A percentile compares a stretch with the other conserved stretches of the same genome.
Conservation (phyloP, 2,113 vertebrate species). For the Potamarius usumacintae region DNA sequence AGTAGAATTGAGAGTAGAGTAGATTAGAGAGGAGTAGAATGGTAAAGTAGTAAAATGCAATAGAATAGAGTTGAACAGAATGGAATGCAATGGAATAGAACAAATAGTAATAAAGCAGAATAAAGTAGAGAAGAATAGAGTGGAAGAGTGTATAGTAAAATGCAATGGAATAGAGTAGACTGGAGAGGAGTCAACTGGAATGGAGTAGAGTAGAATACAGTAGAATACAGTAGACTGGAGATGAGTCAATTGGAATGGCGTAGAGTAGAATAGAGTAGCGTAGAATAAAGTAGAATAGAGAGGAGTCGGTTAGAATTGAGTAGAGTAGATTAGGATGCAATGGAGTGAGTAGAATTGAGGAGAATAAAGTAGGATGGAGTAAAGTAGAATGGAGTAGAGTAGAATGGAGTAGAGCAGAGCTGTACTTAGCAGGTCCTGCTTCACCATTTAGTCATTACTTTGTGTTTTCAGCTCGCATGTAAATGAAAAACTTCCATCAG, state of each 20-base stretch:
- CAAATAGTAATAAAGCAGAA: too few species aligned
- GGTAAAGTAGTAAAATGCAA: too few species aligned
- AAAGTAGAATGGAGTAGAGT: not conserved
- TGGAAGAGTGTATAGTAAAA: too few species aligned
- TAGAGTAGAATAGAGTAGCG: not conserved
- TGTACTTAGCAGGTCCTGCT: not conserved
- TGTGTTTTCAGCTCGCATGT: not conserved
- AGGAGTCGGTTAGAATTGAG: not conserved
- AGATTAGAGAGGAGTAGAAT: not conserved
- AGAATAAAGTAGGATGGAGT: not conserved
- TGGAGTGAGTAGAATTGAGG: not conserved
- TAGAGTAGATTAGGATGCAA: not conserved
- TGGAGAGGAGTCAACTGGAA: not conserved
- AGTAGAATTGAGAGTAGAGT: not conserved
- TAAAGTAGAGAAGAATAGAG: too few species aligned
- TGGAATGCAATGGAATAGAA: too few species aligned
- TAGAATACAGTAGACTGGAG: too few species aligned
- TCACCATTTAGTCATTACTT: not conserved
- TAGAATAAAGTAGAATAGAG: not conserved
- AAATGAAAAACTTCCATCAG: conserved; percentile 23
- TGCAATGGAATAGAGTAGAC: too few species aligned
- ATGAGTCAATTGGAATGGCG: not conserved
- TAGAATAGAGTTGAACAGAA: not conserved
- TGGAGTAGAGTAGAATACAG: too few species aligned
- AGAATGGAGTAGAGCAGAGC: not conserved